Base-by-base conservation (phyloP, 2,113 vertebrate species). In the Notothenia rossii region DNA sequence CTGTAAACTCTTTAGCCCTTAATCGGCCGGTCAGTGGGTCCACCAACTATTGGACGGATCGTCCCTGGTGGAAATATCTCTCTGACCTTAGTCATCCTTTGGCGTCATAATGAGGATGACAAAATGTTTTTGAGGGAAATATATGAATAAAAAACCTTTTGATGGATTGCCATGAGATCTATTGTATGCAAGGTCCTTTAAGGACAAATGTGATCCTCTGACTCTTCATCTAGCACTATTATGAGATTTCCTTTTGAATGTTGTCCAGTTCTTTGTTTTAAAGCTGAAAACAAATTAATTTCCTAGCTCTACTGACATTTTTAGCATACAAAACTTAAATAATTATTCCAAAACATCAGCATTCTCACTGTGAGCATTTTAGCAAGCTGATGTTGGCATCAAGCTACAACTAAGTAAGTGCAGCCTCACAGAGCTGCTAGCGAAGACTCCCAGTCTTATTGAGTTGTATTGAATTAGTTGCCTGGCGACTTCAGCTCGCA, bases 381-480 rank as follows among this genome's bases (percentile, higher is more conserved):
- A 59, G 61, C 36, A 36, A 18, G 18, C 1, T 9, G 25, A 54
- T 58, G 12, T 50, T 49, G 33, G 46, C 56, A 5, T 66, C 48
- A 53, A n/a, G 60, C 72, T 59, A 18, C 20, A 25, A 20, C 40
- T 22, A 40, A 22, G 53, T 12, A 33, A 5, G 62, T 22, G 15
- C 7, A 49, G n/a, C 11, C 18, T 45, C 60, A 61, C 59, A 46
- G 60, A 46, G n/a, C n/a, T 63, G 40, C 40, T 63, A 45, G 61
- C 46, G 43, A 10, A 22, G n/a, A 64, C n/a, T 63, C 20, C 15
- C 25, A 10, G 9, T 59, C 36, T 68, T 58, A 20, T 79, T 83
- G 67, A 60, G 36, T 59, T 18, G 17, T n/a, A 70, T 79, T 89
- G 61, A 73, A 40, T 65, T 33, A 51, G 86, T 89, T 91, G 84